Base-by-base conservation (phyloP, 2,797 vertebrate genomes). In the Otolemur crassicaudatus region DNA sequence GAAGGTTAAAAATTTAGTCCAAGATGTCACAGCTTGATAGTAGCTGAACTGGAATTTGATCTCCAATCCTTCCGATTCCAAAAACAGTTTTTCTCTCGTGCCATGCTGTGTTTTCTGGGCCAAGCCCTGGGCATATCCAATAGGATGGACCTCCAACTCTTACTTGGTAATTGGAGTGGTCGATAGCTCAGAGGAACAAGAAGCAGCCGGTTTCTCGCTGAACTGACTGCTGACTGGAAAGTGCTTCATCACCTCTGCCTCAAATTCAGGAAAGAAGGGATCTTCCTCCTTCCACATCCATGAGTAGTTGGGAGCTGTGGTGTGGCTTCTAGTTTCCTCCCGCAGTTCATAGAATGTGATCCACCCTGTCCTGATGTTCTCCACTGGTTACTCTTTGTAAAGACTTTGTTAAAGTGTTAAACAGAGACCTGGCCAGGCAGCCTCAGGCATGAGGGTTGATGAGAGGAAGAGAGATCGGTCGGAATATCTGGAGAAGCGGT, bases 31-130 rank as follows among this genome's bases (percentile, higher is more conserved):
- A 90, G 49, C 53, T 86, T 53, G 69, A 46, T n/a, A 72, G 2
- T 83, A 60, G 43, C 20, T 58, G 31, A 86, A 17, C 53, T 91
- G 60, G 65, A 73, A 87, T 91, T 93, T 88, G 88, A 92, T 88
- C 27, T 31, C 37, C 7, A 31, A 3, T 83, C 69, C 49, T 85
- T 87, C 34, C 29, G 22, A 73, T 67, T 94, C 56, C 82, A 60
- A 43, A 63, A 56, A 87, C 13, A 85, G 29, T 67, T 70, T 79
- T 31, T 40, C 4, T 4, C 4, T 23, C 53, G 10, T 72, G 61
- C 43, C 17, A 4, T 37, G 53, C 22, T 11, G 6, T 43, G 14
- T 27, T 92, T 84, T 56, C 22, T 27, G n/a, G 84, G 72, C 82
- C 58, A 87, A 65, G 20, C 81, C 29, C 16, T 58, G 80, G 25